A percentile compares a stretch with the other conserved stretches of the same genome.
These are phyloP conservation scores for Timema cristinae DNA, from an alignment of 2,888 invertebrate species.

Conservation along the genomic window DNA sequence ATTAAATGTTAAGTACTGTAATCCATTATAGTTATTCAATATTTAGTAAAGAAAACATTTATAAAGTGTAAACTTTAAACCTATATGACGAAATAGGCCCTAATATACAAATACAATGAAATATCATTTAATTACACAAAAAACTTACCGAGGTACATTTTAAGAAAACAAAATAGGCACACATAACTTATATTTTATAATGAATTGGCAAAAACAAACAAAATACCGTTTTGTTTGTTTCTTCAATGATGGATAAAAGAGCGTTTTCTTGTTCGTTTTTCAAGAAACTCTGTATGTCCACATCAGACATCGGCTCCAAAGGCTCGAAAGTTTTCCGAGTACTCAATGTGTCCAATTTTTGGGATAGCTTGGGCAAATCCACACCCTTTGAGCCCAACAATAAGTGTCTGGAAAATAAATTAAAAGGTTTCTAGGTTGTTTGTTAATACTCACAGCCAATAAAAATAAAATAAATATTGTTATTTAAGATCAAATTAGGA, in stretches of 20 bases:
- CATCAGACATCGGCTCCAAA: constrained; percentile 83
- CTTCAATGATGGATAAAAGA: constrained; percentile 84
- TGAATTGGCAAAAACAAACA: not conserved
- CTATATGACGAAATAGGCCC: too few relatives aligned
- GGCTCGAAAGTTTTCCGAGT: constrained; percentile 84
- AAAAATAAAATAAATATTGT: too few relatives aligned
- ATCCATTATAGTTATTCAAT: too few relatives aligned
- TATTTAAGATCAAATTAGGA: too few relatives aligned
- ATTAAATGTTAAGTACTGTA: too few relatives aligned
- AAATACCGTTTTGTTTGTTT: constrained; percentile 77
- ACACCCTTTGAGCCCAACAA: constrained; percentile 88
- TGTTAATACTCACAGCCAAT: too few relatives aligned
- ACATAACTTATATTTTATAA: constrained; percentile 15
- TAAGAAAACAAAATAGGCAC: too few relatives aligned
- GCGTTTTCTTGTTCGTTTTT: constrained; percentile 94
- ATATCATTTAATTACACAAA: too few relatives aligned
- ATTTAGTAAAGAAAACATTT: too few relatives aligned
- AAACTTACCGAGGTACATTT: too few relatives aligned
- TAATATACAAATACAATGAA: not conserved
- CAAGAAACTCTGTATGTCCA: constrained; percentile 84
- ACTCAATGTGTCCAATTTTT: constrained; percentile 84
- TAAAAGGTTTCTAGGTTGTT: too few relatives aligned
- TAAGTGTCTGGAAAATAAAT: constrained; percentile 62
- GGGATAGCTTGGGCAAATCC: constrained; percentile 88
- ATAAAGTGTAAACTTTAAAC: too few relatives aligned